Evolutionary conservation across 2,797 vertebrate genomes (phyloP), one percentile per base, ranked within the genome.

Genomic region (Meda fulgida): DNA sequence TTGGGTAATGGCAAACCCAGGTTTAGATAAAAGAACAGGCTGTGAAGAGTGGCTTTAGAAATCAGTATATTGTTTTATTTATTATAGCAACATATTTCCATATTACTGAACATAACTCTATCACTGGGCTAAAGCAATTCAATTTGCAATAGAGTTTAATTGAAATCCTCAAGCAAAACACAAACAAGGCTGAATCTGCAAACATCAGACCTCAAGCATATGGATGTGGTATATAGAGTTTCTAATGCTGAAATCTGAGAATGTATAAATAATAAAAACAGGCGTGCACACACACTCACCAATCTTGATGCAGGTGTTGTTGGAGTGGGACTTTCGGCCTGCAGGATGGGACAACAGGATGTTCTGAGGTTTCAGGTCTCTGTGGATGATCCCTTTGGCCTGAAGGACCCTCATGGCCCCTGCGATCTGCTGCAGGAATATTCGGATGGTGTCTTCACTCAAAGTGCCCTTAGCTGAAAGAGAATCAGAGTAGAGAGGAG

Each of bases 321-420:
- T 98, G 89, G 96, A 97, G 90, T 97, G 97, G 2, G 97, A 96
- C 70, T 97, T 98, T 92, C 97, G 96, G 58, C 97, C 97, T 0
- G 96, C 94, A 0, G 96, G 89, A 26, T 96, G 96, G 72, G 97
- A 97, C 9, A 99, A 95, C 87, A 99, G 95, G 55, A 99, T 99
- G 89, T 99, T 99, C 94, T 99, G 98, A 0, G 98, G 98, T 87
- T 99, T 99, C 83, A 99, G 94, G 93, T 99, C 98, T 2, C 98
- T 91, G 92, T 99, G 98, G 92, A 99, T 99, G 89, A 99, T 97
- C 81, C 96, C 98, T 91, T 99, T 99, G 91, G 96, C 93, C 89
- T 99, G 97, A 29, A 99, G 92, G 85, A 99, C 93, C 88, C 94
- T 96, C 98, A 99, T 98, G 90, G 98, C 98, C 0, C 97, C 97